Percentiles rank a stretch among this genome's conserved stretches.
phyloP scores from a whole-genome alignment of 2,113 vertebrate species.

The Pelobates fuscus region DNA sequence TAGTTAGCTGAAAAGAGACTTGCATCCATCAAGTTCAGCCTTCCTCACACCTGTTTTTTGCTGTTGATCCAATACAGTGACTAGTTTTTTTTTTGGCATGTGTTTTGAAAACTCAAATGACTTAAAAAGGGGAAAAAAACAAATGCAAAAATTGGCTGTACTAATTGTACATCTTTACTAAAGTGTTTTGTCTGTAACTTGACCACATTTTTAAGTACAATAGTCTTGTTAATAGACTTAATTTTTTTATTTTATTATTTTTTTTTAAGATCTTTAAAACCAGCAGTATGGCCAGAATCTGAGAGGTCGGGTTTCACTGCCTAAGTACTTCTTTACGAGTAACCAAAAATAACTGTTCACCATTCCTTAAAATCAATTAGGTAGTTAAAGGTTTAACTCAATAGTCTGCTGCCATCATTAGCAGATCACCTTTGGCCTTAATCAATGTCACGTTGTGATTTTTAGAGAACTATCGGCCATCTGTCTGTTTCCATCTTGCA shows the following conservation, averaged over 20 bases:
- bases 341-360: constrained; percentile 25
- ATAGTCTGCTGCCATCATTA: constrained; percentile 27
- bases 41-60: too few relatives aligned
- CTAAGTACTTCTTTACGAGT: constrained; percentile 2
- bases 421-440: constrained; percentile 32
- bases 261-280: background rate
- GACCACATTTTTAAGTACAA: too few relatives aligned
- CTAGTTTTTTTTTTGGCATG: too few relatives aligned
- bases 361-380: constrained; percentile 37
- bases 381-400: constrained; percentile 9
- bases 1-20: too few relatives aligned
- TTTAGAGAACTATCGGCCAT: constrained; percentile 11
- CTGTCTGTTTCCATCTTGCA: constrained; percentile 9
- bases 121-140: too few relatives aligned
- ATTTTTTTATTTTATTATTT: background rate
- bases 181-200: too few relatives aligned
- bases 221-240: too few relatives aligned
- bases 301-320: background rate
- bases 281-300: background rate
- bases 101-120: too few relatives aligned
- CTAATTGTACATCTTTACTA: too few relatives aligned
- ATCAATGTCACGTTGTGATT: constrained; percentile 4
- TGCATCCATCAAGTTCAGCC: too few relatives aligned
- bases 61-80: too few relatives aligned
- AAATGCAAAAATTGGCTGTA: too few relatives aligned